phyloP scores from a whole-genome alignment of 1,140 invertebrate genomes.

The Heliothis virescens region DNA sequence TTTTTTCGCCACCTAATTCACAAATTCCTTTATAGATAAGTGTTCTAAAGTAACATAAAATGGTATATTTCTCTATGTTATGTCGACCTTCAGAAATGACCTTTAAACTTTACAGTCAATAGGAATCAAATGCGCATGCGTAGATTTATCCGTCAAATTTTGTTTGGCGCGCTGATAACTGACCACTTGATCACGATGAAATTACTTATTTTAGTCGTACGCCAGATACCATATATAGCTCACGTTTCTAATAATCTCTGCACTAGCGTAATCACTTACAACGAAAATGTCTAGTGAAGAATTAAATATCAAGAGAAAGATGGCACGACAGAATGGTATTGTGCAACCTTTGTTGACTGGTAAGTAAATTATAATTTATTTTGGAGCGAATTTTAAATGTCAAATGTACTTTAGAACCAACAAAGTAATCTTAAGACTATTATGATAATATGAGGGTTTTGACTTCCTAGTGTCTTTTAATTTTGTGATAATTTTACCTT shows the following conservation, averaged over 20 bases:
- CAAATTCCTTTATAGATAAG: not conserved
- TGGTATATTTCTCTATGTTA: not conserved
- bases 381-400: conserved; percentile 71
- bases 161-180: conserved; percentile 83
- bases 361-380: conserved; percentile 73
- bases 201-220: conserved; percentile 79
- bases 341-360: conserved; percentile 93
- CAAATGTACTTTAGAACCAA: conserved; percentile 38
- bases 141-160: conserved; percentile 74
- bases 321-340: conserved; percentile 90
- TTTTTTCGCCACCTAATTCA: not conserved
- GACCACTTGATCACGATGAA: conserved; percentile 75
- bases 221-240: conserved; percentile 71
- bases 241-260: conserved; percentile 63
- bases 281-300: conserved; percentile 82
- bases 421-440: conserved; percentile 7
- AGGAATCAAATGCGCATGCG: conserved; percentile 76
- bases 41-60: conserved; percentile 43
- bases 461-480: not conserved
- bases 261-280: conserved; percentile 51
- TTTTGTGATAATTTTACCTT: not conserved
- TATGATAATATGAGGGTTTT: not conserved
- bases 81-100: conserved; percentile 71
- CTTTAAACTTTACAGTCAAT: conserved; percentile 70
- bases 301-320: conserved; percentile 65